Percentiles rank a stretch among this genome's conserved stretches.
phyloP scores from a whole-genome alignment of 2,888 invertebrate genomes.

The Standfussiana lucernea region DNA sequence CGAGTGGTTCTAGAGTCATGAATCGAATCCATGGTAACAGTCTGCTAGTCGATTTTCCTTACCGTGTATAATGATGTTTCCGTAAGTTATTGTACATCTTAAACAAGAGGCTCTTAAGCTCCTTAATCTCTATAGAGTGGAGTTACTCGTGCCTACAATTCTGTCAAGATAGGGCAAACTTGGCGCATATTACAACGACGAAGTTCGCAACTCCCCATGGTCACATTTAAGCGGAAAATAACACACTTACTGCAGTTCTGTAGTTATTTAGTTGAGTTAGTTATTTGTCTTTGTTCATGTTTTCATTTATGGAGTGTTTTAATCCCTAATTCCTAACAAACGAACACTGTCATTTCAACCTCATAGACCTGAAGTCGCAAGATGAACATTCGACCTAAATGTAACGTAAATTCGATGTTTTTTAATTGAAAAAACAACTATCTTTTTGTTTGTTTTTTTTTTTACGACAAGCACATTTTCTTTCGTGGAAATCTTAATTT shows the following conservation, averaged over 20 bases:
- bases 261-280: conserved; percentile 5
- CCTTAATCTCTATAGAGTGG: background rate
- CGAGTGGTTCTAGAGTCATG: background rate
- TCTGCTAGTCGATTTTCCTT: background rate
- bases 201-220: conserved; percentile 47
- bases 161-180: conserved; percentile 50
- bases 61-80: background rate
- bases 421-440: too few relatives aligned
- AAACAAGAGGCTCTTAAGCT: conserved; percentile 26
- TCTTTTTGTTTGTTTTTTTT: too few relatives aligned
- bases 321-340: background rate
- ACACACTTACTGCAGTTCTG: conserved; percentile 37
- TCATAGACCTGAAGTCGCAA: background rate
- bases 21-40: background rate
- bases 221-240: conserved; percentile 49
- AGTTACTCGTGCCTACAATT: conserved; percentile 40
- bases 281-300: conserved; percentile 5
- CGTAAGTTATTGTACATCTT: background rate
- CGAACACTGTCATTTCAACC: background rate
- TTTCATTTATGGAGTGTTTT: background rate
- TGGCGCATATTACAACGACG: conserved; percentile 38
- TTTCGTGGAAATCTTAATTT: background rate
- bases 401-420: too few relatives aligned
- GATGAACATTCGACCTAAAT: background rate
- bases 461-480: background rate